Conservation (phyloP, 92 coral and sea anemone genomes). For the Chrysogorgia sp. region DNA sequence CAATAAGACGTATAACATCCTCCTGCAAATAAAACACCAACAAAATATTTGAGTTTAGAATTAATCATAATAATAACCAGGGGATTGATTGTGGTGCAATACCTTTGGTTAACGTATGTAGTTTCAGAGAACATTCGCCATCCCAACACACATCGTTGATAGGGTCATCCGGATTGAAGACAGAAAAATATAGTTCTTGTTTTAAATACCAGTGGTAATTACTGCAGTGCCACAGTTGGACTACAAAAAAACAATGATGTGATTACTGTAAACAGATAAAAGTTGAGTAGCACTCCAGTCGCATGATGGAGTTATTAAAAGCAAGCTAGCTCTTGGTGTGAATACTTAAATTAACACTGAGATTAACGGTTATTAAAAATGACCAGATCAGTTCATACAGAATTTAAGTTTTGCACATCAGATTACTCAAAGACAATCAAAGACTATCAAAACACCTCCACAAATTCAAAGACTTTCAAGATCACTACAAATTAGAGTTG, state of each 20-base stretch:
- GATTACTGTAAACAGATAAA: neutral
- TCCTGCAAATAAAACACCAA: constrained; percentile 44
- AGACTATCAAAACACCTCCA: too few relatives aligned
- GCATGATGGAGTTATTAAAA: too few relatives aligned
- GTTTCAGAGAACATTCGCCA: constrained; percentile 69
- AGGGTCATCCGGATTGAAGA: constrained; percentile 61
- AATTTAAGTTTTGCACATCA: too few relatives aligned
- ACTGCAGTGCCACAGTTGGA: constrained; percentile 90
- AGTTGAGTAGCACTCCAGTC: too few relatives aligned
- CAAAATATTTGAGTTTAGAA: neutral
- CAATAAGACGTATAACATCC: constrained; percentile 79
- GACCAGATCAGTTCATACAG: too few relatives aligned
- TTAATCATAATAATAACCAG: neutral
- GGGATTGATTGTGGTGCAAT: neutral
- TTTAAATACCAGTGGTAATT: constrained; percentile 99
- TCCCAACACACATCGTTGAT: constrained; percentile 81
- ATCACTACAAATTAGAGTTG: too few relatives aligned
- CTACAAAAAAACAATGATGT: constrained; percentile 42
- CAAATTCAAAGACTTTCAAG: too few relatives aligned
- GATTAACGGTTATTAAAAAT: too few relatives aligned
- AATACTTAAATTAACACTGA: too few relatives aligned
- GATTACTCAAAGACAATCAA: too few relatives aligned
- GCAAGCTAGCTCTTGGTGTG: too few relatives aligned
- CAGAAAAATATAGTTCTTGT: constrained; percentile 80
- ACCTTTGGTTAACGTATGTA: constrained; percentile 79